A percentile compares a stretch with the other conserved stretches of the same genome.
Conservation (phyloP, 2,797 vertebrate genomes). For the Muscicapa comitata region DNA sequence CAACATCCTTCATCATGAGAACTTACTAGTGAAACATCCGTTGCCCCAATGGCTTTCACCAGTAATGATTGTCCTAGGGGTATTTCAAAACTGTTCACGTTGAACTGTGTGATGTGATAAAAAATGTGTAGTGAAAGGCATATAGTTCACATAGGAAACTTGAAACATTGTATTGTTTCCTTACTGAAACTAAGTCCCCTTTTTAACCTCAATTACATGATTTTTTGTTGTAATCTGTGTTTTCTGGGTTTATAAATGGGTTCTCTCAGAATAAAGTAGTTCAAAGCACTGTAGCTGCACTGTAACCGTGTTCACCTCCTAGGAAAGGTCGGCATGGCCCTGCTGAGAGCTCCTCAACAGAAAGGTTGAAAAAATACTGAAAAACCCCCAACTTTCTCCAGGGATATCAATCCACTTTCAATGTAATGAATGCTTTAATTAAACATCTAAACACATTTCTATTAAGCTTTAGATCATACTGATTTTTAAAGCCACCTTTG, state of each 20-base stretch:
- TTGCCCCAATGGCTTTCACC: background rate
- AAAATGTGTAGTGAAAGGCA: background rate
- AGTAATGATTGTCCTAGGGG: background rate
- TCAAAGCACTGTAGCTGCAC: fast-evolving
- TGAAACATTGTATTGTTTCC: background rate
- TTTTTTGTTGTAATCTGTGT: background rate
- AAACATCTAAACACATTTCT: background rate
- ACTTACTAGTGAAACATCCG: background rate
- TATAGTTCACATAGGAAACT: background rate
- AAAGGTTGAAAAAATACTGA: background rate
- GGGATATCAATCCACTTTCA: background rate
- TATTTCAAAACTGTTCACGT: background rate
- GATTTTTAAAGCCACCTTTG: background rate
- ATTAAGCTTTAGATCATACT: background rate
- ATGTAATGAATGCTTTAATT: background rate
- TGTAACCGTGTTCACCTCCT: background rate
- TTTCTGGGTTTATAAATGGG: background rate
- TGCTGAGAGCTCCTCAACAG: background rate
- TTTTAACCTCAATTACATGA: background rate
- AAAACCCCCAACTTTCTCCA: background rate
- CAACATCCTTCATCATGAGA: background rate
- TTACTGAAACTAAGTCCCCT: background rate
- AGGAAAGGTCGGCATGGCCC: fast-evolving
- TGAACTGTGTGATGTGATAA: background rate
- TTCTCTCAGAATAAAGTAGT: background rate